Evolutionary conservation across 2,113 vertebrate genomes (phyloP).

Genomic region (Crotalus helleri): DNA sequence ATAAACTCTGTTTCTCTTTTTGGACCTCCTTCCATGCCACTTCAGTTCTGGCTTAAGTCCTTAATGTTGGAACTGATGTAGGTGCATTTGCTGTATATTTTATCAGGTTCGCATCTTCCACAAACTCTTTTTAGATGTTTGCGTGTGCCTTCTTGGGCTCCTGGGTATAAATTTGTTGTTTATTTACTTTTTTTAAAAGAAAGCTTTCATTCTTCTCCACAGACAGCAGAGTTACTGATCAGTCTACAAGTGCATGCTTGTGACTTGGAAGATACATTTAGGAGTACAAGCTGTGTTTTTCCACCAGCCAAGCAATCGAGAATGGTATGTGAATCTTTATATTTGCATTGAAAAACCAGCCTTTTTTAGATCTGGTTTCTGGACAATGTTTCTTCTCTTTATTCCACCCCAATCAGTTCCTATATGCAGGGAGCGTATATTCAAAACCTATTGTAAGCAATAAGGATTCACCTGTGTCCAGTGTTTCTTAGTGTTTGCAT

Average conservation of each 20-base stretch:
- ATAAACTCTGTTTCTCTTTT: neutral
- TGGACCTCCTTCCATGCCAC: neutral
- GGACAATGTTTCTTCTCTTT: neutral
- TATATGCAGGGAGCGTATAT: neutral
- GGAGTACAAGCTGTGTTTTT: neutral
- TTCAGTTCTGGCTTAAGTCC: neutral
- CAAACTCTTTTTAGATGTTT: neutral
- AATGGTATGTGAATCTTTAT: conserved; percentile 6
- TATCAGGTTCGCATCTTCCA: neutral
- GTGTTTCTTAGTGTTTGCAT: neutral
- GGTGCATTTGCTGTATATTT: neutral
- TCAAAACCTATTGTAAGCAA: neutral
- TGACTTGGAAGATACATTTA: conserved; percentile 6
- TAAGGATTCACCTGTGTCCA: neutral
- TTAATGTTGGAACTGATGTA: neutral
- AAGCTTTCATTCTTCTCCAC: neutral
- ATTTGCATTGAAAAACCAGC: neutral
- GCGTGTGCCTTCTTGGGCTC: neutral
- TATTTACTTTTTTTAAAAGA: neutral
- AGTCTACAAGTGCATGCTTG: neutral
- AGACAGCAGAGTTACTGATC: conserved; percentile 4
- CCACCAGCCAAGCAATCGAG: neutral
- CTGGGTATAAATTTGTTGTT: neutral
- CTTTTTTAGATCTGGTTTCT: neutral
- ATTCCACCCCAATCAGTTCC: neutral